These are phyloP conservation scores for Loxodonta africana DNA, from an alignment of 2,113 vertebrate genomes.

Conservation along the genomic window DNA sequence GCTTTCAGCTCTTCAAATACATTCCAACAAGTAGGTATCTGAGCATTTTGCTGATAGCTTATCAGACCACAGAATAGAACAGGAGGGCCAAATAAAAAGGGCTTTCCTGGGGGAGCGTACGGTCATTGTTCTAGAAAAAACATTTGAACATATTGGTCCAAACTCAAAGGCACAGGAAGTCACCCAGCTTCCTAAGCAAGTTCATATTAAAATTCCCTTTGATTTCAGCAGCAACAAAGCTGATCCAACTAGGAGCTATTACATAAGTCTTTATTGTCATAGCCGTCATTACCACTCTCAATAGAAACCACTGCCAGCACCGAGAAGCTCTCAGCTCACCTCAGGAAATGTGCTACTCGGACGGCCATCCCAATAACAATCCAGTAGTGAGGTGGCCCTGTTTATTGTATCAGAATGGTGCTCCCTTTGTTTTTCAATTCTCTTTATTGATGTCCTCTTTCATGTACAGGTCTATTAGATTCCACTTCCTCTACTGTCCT, in stretches of 20 bases:
- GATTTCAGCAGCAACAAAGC: slow-evolving; percentile 78
- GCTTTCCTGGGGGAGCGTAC: slow-evolving; percentile 62
- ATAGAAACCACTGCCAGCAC: slow-evolving; percentile 63
- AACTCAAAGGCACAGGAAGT: slow-evolving; percentile 83
- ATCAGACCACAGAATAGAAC: slow-evolving; percentile 65
- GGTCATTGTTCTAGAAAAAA: slow-evolving; percentile 78
- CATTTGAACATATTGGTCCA: slow-evolving; percentile 72
- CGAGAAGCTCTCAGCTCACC: slow-evolving; percentile 74
- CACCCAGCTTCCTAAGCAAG: slow-evolving; percentile 81
- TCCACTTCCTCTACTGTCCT: slow-evolving; percentile 76
- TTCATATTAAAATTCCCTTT: slow-evolving; percentile 85
- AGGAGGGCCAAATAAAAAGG: slow-evolving; percentile 60
- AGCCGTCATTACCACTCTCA: slow-evolving; percentile 74
- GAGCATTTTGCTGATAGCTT: slow-evolving; percentile 66
- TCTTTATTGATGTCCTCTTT: slow-evolving; percentile 80
- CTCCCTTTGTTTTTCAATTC: slow-evolving; percentile 82
- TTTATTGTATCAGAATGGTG: slow-evolving; percentile 74
- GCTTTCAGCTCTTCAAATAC: slow-evolving; percentile 60
- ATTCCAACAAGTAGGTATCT: slow-evolving; percentile 67
- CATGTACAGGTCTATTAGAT: slow-evolving; percentile 80
- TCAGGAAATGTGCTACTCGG: slow-evolving; percentile 64
- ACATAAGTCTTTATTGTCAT: slow-evolving; percentile 80
- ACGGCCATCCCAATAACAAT: slow-evolving; percentile 67
- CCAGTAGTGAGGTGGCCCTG: slow-evolving; percentile 69
- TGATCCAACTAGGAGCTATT: slow-evolving; percentile 79